Evolutionary conservation across 2,888 invertebrate species (phyloP), one percentile per base, ranked within the genome.

Genomic region (Cephus sareptanus): DNA sequence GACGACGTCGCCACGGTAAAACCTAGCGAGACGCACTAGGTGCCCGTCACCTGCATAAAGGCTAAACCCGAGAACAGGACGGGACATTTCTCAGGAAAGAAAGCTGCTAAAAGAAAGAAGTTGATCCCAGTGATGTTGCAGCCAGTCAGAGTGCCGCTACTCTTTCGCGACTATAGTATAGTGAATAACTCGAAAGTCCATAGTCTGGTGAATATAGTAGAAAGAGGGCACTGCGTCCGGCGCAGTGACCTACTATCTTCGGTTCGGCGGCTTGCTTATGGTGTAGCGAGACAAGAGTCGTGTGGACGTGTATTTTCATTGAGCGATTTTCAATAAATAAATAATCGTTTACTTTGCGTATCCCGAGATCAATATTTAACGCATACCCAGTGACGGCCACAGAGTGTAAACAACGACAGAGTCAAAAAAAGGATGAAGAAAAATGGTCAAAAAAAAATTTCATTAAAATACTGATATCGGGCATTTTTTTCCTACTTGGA

Each of bases 181-280:
- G 77, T 80, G 80, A 74, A 79, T 73, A 81, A 81, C 81, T 80
- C 79, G 81, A 83, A 82, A 82, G 83, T 81, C 80, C 82, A 81
- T 76, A 74, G 77, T 80, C 77, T 81, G 85, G 86, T 85, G 80
- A 79, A 85, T 85, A 84, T 81, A 84, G 84, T 86, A 84, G 86
- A 90, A 89, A 89, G 89, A 87, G 88, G 90, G 87, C 90, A 90
- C 81, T 85, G 89, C 90, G 90, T 91, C 91, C 90, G 91, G 89
- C 91, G 90, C 88, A 86, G 86, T 91, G 91, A 90, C 91, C 91
- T 89, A 91, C 91, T 90, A 91, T 90, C 90, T 87, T 88, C 90
- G 90, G 86, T 90, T 87, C 89, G 89, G 81, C 90, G 89, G 86
- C 85, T 88, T 84, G 82, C 76, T 80, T 77, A 56, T 77, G 75